Evolutionary conservation across 2,113 vertebrate species (phyloP), one percentile per base, ranked within the genome.

Genomic region (Mormyrus lacerda): DNA sequence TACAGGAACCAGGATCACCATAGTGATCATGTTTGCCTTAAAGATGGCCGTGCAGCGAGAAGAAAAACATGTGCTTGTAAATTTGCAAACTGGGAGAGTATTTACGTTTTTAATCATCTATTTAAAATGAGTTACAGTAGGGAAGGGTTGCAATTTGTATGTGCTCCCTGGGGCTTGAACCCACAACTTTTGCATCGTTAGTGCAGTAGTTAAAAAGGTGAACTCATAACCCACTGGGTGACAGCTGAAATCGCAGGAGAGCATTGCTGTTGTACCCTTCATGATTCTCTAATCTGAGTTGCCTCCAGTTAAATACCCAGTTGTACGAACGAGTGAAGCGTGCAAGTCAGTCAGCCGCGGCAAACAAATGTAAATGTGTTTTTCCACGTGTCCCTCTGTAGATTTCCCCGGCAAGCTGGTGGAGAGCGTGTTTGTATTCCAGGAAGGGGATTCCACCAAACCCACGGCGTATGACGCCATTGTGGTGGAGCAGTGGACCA

Each of bases 401-500:
- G 97, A 96, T 94, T 94, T 93, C 88, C 93, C 94, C 48, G 94
- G 92, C 0, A 93, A 93, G 89, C 92, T 93, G 87, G 96, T 96
- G 95, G 97, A 99, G 90, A 96, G 97, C 84, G 95, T 99, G 89
- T 99, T 99, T 93, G 96, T 99, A 92, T 98, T 99, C 92, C 97
- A 99, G 95, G 94, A 99, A 95, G 94, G 92, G 90, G 94, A 97
- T 69, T 94, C 96, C n/a, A 96, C 97, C 91, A 97, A 98, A 89
- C 92, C 89, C 69, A 94, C 94, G 92, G 95, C 96, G 90, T 99
- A 98, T n/a, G 98, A 99, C 83, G 98, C 98, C 89, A 99, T 99
- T 91, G 98, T 99, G 91, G 98, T 99, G 3, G 98, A 99, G 91
- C 98, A 99, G 93, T 99, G 98, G 97, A 99, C 98, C 8, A 93